These are phyloP conservation scores for Lucinisca nassula DNA, from an alignment of 2,888 invertebrate species.

Conservation along the genomic window DNA sequence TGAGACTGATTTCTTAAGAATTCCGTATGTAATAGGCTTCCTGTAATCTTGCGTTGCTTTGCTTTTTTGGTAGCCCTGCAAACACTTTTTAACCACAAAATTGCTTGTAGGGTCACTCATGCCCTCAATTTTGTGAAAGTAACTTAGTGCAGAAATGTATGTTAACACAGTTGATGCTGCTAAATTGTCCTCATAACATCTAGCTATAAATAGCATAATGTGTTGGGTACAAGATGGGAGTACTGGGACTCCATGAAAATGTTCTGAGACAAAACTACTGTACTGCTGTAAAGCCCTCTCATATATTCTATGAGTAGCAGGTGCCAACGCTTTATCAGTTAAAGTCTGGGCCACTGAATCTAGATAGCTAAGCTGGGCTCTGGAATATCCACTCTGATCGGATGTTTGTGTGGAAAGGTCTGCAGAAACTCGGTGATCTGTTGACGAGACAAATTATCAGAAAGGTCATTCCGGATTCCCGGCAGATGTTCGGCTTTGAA, in stretches of 20 bases:
- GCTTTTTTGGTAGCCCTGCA: neutral
- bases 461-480: constrained; percentile 4
- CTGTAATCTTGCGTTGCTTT: neutral
- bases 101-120: neutral
- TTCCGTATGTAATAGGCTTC: neutral
- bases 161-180: neutral
- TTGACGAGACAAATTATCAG: constrained; percentile 8
- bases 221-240: neutral
- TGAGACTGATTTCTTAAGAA: neutral
- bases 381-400: neutral
- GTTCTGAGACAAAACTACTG: neutral
- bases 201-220: neutral
- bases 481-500: constrained; percentile 25
- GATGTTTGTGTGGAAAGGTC: neutral
- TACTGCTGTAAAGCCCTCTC: neutral
- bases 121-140: neutral
- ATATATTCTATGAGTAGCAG: neutral
- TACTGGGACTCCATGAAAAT: neutral
- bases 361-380: neutral
- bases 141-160: neutral
- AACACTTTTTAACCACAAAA: neutral
- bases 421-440: neutral
- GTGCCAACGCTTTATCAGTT: neutral
- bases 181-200: neutral
- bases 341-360: neutral